Evolutionary conservation across 2,888 invertebrate species (phyloP).

Genomic region (Muscina levida): DNA sequence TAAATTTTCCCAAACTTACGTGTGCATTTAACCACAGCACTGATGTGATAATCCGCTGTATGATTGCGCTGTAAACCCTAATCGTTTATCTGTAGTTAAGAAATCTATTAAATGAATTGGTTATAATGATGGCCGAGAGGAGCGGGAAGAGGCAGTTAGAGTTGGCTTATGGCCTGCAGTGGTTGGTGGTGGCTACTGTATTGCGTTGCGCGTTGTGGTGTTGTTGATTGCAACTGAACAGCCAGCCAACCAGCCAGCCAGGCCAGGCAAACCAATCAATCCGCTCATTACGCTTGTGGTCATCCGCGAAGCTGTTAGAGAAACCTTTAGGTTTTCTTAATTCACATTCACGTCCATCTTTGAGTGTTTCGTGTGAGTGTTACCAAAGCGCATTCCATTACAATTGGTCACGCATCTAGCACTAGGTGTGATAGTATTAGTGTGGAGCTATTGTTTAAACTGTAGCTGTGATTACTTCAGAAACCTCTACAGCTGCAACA

Average conservation of each 20-base stretch:
- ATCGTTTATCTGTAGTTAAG: constrained; percentile 47
- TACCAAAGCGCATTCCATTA: constrained; percentile 65
- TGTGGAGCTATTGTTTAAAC: constrained; percentile 30
- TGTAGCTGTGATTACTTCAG: constrained; percentile 33
- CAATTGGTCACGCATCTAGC: constrained; percentile 67
- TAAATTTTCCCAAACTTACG: constrained; percentile 2
- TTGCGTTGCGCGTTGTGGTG: neutral
- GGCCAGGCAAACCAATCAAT: neutral
- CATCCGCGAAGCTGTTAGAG: neutral
- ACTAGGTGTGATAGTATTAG: constrained; percentile 37
- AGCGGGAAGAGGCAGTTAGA: neutral
- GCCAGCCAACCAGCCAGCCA: too few species aligned
- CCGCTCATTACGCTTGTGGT: neutral
- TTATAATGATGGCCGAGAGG: too few species aligned
- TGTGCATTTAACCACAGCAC: neutral
- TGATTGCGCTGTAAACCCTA: constrained; percentile 1
- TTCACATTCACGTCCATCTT: neutral
- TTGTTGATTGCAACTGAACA: neutral
- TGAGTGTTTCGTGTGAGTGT: neutral
- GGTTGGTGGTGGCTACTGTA: neutral
- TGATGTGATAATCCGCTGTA: neutral
- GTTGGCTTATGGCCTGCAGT: neutral
- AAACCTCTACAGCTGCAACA: neutral
- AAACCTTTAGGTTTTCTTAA: neutral
- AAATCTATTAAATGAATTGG: constrained; percentile 25